Conservation (phyloP, 2,797 vertebrate species). For the Oreortyx pictus region DNA sequence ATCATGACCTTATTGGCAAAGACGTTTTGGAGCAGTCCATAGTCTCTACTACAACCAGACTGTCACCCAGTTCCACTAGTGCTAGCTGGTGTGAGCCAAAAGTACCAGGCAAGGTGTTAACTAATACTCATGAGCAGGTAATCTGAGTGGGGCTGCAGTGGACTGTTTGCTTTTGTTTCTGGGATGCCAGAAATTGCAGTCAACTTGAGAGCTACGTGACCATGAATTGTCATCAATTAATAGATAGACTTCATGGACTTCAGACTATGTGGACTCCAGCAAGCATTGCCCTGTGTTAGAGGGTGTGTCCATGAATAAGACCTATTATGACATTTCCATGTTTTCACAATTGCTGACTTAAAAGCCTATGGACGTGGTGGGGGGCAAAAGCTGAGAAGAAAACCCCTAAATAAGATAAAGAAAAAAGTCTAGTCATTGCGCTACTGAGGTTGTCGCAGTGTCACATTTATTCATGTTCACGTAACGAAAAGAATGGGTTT, state of each 20-base stretch:
- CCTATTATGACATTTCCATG: background rate
- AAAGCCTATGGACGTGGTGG: background rate
- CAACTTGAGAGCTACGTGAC: background rate
- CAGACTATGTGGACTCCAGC: fast-evolving
- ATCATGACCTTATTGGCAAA: background rate
- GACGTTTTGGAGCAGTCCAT: background rate
- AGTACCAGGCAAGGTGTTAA: background rate
- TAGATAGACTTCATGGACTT: background rate
- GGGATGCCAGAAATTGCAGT: background rate
- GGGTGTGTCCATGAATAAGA: background rate
- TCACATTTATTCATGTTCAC: background rate
- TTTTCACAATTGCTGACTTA: background rate
- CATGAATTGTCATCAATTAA: background rate
- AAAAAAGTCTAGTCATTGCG: background rate
- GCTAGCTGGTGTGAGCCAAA: background rate
- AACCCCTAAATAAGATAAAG: background rate
- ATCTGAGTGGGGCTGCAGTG: background rate
- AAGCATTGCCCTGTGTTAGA: background rate
- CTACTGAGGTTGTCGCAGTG: background rate
- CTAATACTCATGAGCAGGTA: background rate
- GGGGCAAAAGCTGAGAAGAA: background rate
- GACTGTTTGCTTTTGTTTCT: background rate
- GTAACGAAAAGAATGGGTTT: background rate
- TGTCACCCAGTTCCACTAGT: background rate
- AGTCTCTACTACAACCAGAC: background rate